These are phyloP conservation scores for Thoracochromis brauschi DNA, from an alignment of 2,113 vertebrate genomes.

Conservation along the genomic window DNA sequence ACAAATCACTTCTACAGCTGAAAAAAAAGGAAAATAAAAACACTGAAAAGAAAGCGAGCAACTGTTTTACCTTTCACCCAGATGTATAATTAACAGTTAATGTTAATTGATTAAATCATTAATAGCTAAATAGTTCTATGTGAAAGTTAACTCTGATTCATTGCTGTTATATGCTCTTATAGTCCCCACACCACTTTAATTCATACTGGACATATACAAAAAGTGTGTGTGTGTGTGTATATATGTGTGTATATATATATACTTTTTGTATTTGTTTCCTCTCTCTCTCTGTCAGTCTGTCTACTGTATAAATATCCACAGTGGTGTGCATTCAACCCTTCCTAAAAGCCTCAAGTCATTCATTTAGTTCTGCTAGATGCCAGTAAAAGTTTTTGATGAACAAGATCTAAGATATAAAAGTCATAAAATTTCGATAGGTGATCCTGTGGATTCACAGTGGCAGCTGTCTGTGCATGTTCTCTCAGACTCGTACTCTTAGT, in stretches of 20 bases:
- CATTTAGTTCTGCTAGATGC: not conserved
- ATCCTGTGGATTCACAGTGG: not conserved
- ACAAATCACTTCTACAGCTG: not conserved
- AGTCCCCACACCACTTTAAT: not conserved
- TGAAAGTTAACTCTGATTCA: not conserved
- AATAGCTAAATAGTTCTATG: not conserved
- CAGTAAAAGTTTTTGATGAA: not conserved
- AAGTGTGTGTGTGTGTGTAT: too few species aligned
- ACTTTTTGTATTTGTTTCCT: not conserved
- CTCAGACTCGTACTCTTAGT: not conserved
- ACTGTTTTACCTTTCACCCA: not conserved
- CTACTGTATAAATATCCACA: not conserved
- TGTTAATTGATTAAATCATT: not conserved
- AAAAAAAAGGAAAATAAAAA: not conserved
- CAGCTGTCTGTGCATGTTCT: not conserved
- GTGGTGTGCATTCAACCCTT: not conserved
- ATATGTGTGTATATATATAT: too few species aligned
- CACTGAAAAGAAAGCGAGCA: not conserved
- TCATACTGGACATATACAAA: not conserved
- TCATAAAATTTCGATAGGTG: not conserved
- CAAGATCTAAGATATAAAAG: not conserved
- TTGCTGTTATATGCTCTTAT: not conserved
- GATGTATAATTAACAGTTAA: not conserved
- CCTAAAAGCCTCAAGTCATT: not conserved
- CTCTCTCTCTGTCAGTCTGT: not conserved